phyloP scores from a whole-genome alignment of 1,140 invertebrate genomes.

The Drosophila subobscura region DNA sequence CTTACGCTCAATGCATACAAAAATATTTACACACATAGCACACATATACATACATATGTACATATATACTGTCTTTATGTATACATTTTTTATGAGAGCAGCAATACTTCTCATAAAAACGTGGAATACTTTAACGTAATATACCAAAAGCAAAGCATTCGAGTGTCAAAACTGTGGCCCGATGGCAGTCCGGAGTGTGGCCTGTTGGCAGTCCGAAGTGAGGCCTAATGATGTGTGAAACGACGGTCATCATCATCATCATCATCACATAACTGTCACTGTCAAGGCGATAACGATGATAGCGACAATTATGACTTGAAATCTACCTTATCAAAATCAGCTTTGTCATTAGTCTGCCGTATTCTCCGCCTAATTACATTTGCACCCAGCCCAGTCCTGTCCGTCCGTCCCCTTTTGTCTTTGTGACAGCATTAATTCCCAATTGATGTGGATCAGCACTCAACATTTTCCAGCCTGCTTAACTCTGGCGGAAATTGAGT shows the following conservation, averaged over 20 bases:
- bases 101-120: constrained; percentile 10
- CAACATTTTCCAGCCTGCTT: constrained; percentile 41
- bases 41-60: constrained; percentile 36
- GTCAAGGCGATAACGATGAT: constrained; percentile 39
- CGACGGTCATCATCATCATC: constrained; percentile 45
- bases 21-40: constrained; percentile 26
- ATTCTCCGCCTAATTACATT: constrained; percentile 42
- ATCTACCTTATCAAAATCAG: constrained; percentile 39
- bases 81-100: constrained; percentile 13
- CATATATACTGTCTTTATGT: background rate
- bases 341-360: constrained; percentile 21
- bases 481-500: constrained; percentile 31
- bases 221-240: constrained; percentile 79
- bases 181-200: constrained; percentile 12
- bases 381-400: background rate
- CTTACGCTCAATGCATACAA: constrained; percentile 48
- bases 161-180: constrained; percentile 42
- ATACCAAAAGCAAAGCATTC: constrained; percentile 38
- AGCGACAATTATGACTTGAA: constrained; percentile 36
- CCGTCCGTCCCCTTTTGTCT: constrained; percentile 1
- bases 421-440: constrained; percentile 35
- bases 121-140: constrained; percentile 47
- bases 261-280: constrained; percentile 45
- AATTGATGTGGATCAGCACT: constrained; percentile 45
- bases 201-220: constrained; percentile 34